Percentiles rank a stretch among this genome's conserved stretches.
phyloP scores from a whole-genome alignment of 2,113 vertebrate species.

The Rhinolophus sinicus region DNA sequence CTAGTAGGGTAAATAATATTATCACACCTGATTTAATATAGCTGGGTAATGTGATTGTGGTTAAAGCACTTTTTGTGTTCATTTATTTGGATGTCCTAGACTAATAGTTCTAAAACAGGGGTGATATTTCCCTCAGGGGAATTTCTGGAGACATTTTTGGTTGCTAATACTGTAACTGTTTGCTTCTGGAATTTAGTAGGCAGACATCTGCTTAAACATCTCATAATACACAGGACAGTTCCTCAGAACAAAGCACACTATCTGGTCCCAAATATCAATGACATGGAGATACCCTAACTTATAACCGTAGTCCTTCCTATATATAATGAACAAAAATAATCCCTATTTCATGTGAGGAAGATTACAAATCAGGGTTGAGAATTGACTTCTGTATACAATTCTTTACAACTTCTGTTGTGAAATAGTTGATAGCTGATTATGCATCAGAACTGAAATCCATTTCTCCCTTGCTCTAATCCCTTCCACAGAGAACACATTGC shows the following conservation, averaged over 20 bases:
- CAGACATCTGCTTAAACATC: neutral
- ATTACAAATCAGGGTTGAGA: neutral
- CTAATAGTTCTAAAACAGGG: neutral
- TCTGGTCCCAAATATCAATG: neutral
- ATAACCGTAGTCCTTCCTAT: neutral
- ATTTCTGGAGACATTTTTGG: neutral
- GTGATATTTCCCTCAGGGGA: neutral
- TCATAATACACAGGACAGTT: neutral
- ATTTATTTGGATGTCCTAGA: conserved; percentile 4
- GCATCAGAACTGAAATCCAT: neutral
- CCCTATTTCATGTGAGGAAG: neutral
- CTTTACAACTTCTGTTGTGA: neutral
- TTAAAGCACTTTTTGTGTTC: neutral
- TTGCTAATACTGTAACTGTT: neutral
- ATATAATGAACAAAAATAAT: neutral
- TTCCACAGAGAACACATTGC: neutral
- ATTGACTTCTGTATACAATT: too few species aligned
- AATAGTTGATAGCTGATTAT: neutral
- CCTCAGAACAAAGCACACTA: neutral
- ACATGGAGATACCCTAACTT: neutral
- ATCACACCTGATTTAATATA: neutral
- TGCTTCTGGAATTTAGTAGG: neutral
- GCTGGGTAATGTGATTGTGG: neutral
- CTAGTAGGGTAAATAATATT: neutral
- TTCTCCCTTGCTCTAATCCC: neutral